Percentiles rank a stretch among this genome's conserved stretches.
Evolutionary conservation across 2,797 vertebrate genomes (phyloP).

Genomic region (Peromyscus nudipes): DNA sequence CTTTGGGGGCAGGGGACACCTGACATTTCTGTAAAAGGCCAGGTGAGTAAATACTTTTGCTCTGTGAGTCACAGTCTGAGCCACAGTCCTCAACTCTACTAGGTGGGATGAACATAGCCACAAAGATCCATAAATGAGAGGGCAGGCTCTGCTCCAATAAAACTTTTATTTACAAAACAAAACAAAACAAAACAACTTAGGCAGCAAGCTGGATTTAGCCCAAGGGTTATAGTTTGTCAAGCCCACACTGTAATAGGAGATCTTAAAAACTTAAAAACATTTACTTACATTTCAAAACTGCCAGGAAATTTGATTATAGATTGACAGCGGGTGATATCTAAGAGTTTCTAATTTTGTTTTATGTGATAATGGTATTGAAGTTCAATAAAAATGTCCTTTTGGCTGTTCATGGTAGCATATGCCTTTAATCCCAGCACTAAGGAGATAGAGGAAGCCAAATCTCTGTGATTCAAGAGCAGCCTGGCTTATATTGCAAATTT

Average conservation of each 20-base stretch:
- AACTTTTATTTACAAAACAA: conserved; percentile 47
- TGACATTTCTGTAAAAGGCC: not conserved
- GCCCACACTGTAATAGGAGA: not conserved
- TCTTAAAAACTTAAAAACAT: not conserved
- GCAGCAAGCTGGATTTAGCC: not conserved
- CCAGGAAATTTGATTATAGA: conserved; percentile 46
- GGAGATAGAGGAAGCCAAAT: not conserved
- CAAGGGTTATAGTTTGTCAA: not conserved
- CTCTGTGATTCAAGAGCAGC: not conserved
- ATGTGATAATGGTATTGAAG: not conserved
- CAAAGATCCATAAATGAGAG: not conserved
- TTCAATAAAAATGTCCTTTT: not conserved
- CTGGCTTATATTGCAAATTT: not conserved
- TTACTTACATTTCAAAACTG: not conserved
- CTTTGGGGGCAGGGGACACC: not conserved
- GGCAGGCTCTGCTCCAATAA: not conserved
- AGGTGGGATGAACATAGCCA: not conserved
- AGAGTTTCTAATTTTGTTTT: conserved; percentile 34
- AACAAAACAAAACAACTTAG: not conserved
- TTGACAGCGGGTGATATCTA: not conserved
- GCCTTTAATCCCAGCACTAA: not conserved
- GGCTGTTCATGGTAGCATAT: not conserved
- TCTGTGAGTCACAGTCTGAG: not conserved
- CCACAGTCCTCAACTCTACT: not conserved
- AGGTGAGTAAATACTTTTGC: not conserved